Evolutionary conservation across 2,888 invertebrate species (phyloP), one percentile per base, ranked within the genome.

Genomic region (Flexamia atlantica): DNA sequence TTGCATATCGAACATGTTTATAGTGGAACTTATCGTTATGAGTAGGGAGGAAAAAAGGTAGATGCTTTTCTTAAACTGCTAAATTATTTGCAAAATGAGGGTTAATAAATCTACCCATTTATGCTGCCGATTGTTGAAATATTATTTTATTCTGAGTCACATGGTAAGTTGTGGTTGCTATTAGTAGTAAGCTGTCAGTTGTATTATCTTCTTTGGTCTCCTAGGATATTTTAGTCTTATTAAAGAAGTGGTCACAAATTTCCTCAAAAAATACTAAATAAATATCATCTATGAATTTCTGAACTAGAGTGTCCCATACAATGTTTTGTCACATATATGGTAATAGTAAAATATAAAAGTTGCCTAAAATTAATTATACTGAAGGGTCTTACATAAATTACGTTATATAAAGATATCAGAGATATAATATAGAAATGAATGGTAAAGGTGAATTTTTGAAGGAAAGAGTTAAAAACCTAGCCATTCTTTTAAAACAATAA

Each of bases 1-100:
- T 79, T 79, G 79, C 79, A 79, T 79, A 79, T 79, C 79, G 17
- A 20, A 76, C 46, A 70, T 70, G 70, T 76, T 72, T 76, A 20
- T 76, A 79, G 76, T 23, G 79, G 79, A 53, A 53, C 46, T 79
- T 25, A 76, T 50, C 50, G 40, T 74, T 25, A 28, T 14, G 36
- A 57, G 28, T 76, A 25, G 12, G 32, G 23, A 50, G 17, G 28
- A 40, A 28, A 42, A 50, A 40, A 23, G 23, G 28, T 46, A 25
- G 28, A 25, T 28, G 76, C 50, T 76, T 76, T 76, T 76, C 76
- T 40, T 20, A 76, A 36, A 9, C 46, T 76, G 46, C 30, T 40
- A 20, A 28, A 64, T 28, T 25, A n/a, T 64, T 64, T 30, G 28
- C 20, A 23, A 53, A 53, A 53, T 53, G 3, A 23, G 53, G 23